Evolutionary conservation across 2,888 invertebrate species (phyloP), one percentile per base, ranked within the genome.

Genomic region (Patella depressa): DNA sequence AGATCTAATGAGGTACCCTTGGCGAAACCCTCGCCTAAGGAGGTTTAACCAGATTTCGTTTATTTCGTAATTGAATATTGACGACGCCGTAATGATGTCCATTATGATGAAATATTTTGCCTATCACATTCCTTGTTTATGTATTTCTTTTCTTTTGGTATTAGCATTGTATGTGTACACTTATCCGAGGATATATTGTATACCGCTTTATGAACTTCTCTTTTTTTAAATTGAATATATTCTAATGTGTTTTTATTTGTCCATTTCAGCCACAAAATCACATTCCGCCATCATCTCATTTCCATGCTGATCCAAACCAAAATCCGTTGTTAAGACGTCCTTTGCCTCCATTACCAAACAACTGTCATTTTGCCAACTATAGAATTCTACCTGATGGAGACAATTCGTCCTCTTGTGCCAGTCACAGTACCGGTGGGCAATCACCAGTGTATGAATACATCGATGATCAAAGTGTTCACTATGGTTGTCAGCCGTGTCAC

Each of bases 391-490:
- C 74, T 3, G 80, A 80, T 53, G 78, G 75, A 19, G 81, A 79
- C 7, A 80, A 78, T 77, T 78, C 80, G 71, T 79, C 79, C 12
- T 78, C 81, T 71, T 80, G 78, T 15, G 80, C 81, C 70, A 82
- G 81, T 72, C 78, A 80, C 59, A 73, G 78, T 74, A 81, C 79
- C 79, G 82, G 83, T 55, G 81, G 82, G 71, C 73, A 80, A 29
- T 81, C 81, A 3, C 83, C 81, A n/a, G 80, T 82, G n/a, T 83
- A 83, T 78, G 83, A 83, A 77, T 82, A 80, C 53, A 83, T 83
- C 55, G 83, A 81, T 19, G 83, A 83, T 71, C 73, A 76, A 4
- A 65, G 65, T 65, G 65, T 65, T 12, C 65, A 65, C 14, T 65
- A 65, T 19, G 65, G 65, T 3, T 65, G 65, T 24, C 65, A 65